Base-by-base conservation (phyloP, 2,113 vertebrate species). In the Cromileptes altivelis region DNA sequence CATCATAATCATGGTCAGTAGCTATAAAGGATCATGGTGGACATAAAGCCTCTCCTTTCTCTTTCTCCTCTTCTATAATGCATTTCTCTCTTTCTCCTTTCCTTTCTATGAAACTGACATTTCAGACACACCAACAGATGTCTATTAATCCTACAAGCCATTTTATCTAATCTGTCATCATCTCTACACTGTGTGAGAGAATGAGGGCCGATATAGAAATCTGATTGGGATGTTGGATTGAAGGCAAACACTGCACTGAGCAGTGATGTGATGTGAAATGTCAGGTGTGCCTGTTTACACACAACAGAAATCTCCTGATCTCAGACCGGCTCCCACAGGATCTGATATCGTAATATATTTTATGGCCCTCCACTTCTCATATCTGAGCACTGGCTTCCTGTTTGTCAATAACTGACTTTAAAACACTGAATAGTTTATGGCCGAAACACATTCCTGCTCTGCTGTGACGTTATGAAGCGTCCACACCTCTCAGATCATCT, bases 11-110 rank as follows among this genome's bases (percentile, higher is more conserved):
- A 30, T 64, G 69, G 30, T 57, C 69, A 74, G 74, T 27, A 13
- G 70, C 63, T 70, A 58, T 52, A 77, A 56, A 78, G n/a, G 49
- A 62, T 52, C 37, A 50, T 21, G 21, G 47, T 33, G 63, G 56
- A 42, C 49, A 67, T 14, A 37, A 23, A 53, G 62, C 19, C 6
- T 40, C 12, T 17, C 21, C 3, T 42, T 62, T 55, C 61, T 8
- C 47, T 52, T 3, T 17, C 68, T 55, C 23, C 4, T 2, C 25
- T 23, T 33, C 23, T 23, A 18, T 21, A 63, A 42, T n/a, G 42
- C 13, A 57, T 15, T 9, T 21, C 12, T 7, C 15, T 14, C 4
- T 23, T 58, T 23, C 6, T 4, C 6, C 17, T 42, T 40, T 21
- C 27, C 25, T 63, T 11, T 77, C 53, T 4, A 37, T 33, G 4